A percentile compares a stretch with the other conserved stretches of the same genome.
Evolutionary conservation across 2,888 invertebrate species (phyloP).

Genomic region (Nomada lathburiana): DNA sequence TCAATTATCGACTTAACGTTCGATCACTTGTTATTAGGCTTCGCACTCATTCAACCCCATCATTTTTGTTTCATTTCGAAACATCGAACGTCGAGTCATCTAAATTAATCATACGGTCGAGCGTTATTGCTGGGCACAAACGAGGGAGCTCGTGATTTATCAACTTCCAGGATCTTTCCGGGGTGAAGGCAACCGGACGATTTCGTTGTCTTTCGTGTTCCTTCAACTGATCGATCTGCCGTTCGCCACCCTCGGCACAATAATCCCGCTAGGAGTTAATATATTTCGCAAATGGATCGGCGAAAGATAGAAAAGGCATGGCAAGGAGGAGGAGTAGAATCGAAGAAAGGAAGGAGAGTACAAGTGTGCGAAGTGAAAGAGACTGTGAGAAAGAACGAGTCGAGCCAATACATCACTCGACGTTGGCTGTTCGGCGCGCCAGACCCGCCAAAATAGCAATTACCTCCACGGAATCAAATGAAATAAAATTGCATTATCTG

Average conservation of each 20-base stretch:
- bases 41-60: no score
- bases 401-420: slow-evolving; percentile 82
- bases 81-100: background rate
- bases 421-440: slow-evolving; percentile 77
- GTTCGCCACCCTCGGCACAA: slow-evolving; percentile 65
- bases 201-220: slow-evolving; percentile 55
- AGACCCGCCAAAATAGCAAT: slow-evolving; percentile 83
- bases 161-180: slow-evolving; percentile 51
- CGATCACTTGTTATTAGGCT: no score
- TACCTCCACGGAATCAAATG: slow-evolving; percentile 83
- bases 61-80: no score
- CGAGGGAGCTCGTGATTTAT: slow-evolving; percentile 63
- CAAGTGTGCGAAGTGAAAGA: slow-evolving; percentile 51
- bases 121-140: slow-evolving; percentile 33
- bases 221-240: slow-evolving; percentile 66
- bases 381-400: slow-evolving; percentile 62
- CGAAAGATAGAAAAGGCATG: slow-evolving; percentile 21
- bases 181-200: slow-evolving; percentile 47
- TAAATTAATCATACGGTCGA: slow-evolving; percentile 43
- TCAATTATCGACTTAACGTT: no score
- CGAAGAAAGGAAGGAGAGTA: slow-evolving; percentile 29
- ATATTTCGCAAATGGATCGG: slow-evolving; percentile 60
- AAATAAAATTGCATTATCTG: slow-evolving; percentile 84
- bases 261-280: slow-evolving; percentile 71
- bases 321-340: slow-evolving; percentile 34